Conservation (phyloP, 2,888 invertebrate species). For the Parapristionchus giblindavisi region DNA sequence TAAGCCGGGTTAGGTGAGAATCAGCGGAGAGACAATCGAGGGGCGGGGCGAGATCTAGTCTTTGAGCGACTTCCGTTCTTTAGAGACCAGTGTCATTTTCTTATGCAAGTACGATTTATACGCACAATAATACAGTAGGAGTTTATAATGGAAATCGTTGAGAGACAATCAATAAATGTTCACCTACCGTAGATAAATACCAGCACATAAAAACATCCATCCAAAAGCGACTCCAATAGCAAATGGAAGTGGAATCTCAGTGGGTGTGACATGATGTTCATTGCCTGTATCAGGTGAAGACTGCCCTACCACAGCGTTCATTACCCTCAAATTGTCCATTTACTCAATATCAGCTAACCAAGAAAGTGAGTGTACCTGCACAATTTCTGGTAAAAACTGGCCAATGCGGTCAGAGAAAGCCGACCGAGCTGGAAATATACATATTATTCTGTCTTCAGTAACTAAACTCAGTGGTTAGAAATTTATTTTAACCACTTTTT, state of each 20-base stretch:
- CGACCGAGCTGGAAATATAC: slow-evolving; percentile 52
- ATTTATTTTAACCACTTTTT: not conserved
- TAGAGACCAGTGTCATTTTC: not conserved
- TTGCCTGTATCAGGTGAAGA: not conserved
- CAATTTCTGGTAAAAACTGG: slow-evolving; percentile 54
- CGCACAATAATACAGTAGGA: not conserved
- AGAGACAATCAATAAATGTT: not conserved
- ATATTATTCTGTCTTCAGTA: not conserved
- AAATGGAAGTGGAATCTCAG: slow-evolving; percentile 36
- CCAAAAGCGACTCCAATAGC: slow-evolving; percentile 60
- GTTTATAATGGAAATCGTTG: not conserved
- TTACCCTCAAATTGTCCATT: not conserved
- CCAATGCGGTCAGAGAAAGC: slow-evolving; percentile 61
- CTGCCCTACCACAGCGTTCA: not conserved
- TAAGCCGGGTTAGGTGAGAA: not conserved
- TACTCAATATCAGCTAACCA: not conserved
- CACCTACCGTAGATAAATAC: slow-evolving; percentile 57
- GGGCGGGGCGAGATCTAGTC: no score
- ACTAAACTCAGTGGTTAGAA: not conserved
- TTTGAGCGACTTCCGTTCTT: no score
- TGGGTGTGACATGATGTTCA: slow-evolving; percentile 9
- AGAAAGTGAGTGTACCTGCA: slow-evolving; percentile 4
- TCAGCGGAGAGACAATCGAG: no score
- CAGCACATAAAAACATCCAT: slow-evolving; percentile 70
- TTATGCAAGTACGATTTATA: not conserved